These are phyloP conservation scores for Frankliniella fusca DNA, from an alignment of 2,888 invertebrate species.

Conservation along the genomic window DNA sequence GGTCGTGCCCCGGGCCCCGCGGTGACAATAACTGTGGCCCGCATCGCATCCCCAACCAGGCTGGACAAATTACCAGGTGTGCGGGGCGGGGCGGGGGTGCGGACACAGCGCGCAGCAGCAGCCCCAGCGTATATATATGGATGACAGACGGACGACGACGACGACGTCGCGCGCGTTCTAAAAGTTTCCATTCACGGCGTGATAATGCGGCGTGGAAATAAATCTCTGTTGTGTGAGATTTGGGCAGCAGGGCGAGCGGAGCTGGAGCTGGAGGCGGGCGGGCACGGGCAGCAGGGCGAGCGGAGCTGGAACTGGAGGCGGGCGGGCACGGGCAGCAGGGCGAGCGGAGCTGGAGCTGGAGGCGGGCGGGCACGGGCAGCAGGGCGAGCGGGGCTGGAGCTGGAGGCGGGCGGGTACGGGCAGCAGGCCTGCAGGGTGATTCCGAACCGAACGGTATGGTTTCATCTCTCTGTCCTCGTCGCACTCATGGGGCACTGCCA, in stretches of 20 bases:
- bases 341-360: too few species aligned
- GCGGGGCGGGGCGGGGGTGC: background rate
- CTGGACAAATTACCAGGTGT: slow-evolving; percentile 20
- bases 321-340: too few species aligned
- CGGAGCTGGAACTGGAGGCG: background rate
- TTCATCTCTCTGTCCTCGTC: too few species aligned
- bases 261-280: background rate
- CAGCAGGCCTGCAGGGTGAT: too few species aligned
- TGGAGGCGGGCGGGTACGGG: too few species aligned
- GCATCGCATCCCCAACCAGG: slow-evolving; percentile 17
- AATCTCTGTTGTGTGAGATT: background rate
- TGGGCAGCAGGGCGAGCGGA: background rate
- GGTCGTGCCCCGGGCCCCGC: background rate
- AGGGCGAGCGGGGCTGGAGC: too few species aligned
- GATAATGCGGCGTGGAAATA: background rate
- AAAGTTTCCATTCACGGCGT: slow-evolving; percentile 2
- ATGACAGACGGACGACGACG: background rate
- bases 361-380: too few species aligned
- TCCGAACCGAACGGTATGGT: too few species aligned
- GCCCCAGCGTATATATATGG: background rate
- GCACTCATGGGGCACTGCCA: too few species aligned
- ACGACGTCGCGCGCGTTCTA: background rate
- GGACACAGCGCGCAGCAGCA: background rate
- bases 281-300: background rate
- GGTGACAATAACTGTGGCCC: background rate